These are phyloP conservation scores for Microplitis demolitor DNA, from an alignment of 1,140 invertebrate species.

Conservation along the genomic window DNA sequence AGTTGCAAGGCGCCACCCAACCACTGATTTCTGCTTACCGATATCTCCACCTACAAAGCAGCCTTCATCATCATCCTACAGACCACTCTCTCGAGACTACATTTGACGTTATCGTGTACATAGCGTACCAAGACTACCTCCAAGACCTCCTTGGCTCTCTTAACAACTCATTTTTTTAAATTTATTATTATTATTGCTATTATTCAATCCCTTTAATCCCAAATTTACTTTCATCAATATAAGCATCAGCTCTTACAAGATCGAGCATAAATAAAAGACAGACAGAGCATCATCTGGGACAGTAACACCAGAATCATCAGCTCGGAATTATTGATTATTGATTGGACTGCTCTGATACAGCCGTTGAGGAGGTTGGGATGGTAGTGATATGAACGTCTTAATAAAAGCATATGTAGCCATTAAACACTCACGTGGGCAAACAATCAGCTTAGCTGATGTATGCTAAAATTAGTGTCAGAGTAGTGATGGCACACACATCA, in stretches of 20 bases:
- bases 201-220: no score
- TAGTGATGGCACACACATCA: background rate
- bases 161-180: background rate
- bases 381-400: no score
- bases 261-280: no score
- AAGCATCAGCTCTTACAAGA: no score
- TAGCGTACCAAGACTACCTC: background rate
- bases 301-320: no score
- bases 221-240: no score
- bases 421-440: slow-evolving; percentile 42
- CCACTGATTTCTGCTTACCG: slow-evolving; percentile 59
- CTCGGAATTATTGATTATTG: no score
- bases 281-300: no score
- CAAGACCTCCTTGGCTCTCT: background rate
- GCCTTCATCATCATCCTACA: slow-evolving; percentile 46
- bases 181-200: background rate
- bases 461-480: slow-evolving; percentile 8
- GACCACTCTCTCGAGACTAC: background rate
- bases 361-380: no score
- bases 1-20: slow-evolving; percentile 52
- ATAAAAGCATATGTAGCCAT: background rate
- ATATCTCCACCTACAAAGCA: slow-evolving; percentile 57
- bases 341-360: no score
- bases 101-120: background rate
- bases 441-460: slow-evolving; percentile 42